Conservation (phyloP, 2,888 invertebrate species). For the Torymus tubicola region DNA sequence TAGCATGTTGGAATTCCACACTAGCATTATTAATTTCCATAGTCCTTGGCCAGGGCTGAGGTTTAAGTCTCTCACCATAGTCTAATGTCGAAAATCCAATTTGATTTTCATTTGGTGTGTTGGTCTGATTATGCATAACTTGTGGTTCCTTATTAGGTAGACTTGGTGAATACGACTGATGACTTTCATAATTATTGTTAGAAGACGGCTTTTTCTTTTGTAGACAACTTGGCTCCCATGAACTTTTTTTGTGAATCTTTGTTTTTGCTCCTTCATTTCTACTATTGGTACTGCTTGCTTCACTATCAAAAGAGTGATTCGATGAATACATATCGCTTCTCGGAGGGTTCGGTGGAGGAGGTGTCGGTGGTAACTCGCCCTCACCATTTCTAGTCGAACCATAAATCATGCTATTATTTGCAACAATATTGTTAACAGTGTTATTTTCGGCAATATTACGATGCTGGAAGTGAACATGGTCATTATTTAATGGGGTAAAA, state of each 20-base stretch:
- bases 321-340: slow-evolving; percentile 38
- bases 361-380: slow-evolving; percentile 56
- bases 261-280: slow-evolving; percentile 32
- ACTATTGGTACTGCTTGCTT: slow-evolving; percentile 34
- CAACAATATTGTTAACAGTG: slow-evolving; percentile 55
- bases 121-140: slow-evolving; percentile 24
- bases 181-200: slow-evolving; percentile 47
- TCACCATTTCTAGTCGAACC: slow-evolving; percentile 65
- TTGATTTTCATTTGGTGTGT: slow-evolving; percentile 27
- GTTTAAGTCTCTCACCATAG: slow-evolving; percentile 57
- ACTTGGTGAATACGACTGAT: slow-evolving; percentile 34
- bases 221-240: slow-evolving; percentile 49
- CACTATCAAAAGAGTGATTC: slow-evolving; percentile 51
- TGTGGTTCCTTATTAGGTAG: slow-evolving; percentile 10
- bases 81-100: slow-evolving; percentile 51
- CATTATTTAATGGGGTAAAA: slow-evolving; percentile 68
- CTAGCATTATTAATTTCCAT: slow-evolving; percentile 37
- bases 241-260: slow-evolving; percentile 42
- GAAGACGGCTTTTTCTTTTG: slow-evolving; percentile 45
- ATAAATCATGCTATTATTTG: slow-evolving; percentile 66
- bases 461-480: slow-evolving; percentile 69
- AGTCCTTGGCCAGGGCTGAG: slow-evolving; percentile 43
- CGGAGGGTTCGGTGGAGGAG: slow-evolving; percentile 31
- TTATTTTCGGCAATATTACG: slow-evolving; percentile 62
- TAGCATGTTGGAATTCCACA: slow-evolving; percentile 54